These are phyloP conservation scores for Balearica regulorum DNA, from an alignment of 2,797 vertebrate genomes.

Conservation along the genomic window DNA sequence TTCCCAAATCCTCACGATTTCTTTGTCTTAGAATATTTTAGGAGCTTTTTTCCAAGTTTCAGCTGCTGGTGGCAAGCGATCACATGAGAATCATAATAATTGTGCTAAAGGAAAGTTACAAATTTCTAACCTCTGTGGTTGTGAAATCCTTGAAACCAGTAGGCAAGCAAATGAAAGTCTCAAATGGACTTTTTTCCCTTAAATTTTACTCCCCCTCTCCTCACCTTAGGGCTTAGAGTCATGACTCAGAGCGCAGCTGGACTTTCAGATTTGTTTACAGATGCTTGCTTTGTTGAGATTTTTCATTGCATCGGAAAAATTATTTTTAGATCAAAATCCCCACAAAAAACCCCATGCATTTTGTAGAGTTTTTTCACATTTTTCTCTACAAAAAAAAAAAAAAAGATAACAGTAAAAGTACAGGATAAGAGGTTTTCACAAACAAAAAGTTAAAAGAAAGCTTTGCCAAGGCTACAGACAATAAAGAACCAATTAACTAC, in stretches of 20 bases:
- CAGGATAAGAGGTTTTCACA: neutral
- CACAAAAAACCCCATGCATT: neutral
- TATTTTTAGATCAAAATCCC: neutral
- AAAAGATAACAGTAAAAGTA: neutral
- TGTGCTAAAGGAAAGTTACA: neutral
- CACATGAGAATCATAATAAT: neutral
- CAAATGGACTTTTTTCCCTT: neutral
- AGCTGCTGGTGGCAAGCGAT: neutral
- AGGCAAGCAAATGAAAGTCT: neutral
- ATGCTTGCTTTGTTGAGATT: neutral
- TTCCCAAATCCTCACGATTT: neutral
- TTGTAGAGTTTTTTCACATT: neutral
- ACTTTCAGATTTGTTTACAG: neutral
- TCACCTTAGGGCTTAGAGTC: neutral
- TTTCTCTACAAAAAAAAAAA: neutral
- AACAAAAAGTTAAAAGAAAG: neutral
- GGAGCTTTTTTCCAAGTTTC: neutral
- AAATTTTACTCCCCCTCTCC: neutral
- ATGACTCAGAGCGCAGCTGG: neutral
- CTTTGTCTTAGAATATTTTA: neutral
- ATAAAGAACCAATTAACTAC: conserved; percentile 45
- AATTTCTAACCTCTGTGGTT: neutral
- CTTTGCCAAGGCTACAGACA: neutral
- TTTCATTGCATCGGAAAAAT: neutral
- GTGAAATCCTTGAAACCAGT: neutral